Evolutionary conservation across 1,140 invertebrate species (phyloP), one percentile per base, ranked within the genome.

Genomic region (Drosophila lowei): DNA sequence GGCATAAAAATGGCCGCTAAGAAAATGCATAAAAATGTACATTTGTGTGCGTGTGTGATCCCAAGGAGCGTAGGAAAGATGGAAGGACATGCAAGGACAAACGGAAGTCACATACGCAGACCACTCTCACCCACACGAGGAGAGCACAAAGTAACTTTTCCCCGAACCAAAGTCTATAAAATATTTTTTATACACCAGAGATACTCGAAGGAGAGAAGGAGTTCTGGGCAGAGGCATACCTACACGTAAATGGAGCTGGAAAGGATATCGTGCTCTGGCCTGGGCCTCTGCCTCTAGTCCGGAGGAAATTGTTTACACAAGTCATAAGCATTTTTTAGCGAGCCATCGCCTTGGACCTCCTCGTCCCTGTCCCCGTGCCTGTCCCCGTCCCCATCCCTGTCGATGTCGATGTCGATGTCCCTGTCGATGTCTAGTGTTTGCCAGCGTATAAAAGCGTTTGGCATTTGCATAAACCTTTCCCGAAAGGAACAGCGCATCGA

Each of bases 1-100:
- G 70, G 89, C 84, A 90, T 90, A 90, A 90, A 90, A 90, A 89
- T 90, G 80, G 75, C 72, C 89, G 89, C 89, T 90, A 90, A 90
- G 89, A 90, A 90, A 90, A 90, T 86, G 83, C 83, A 86, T 86
- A 86, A 88, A 86, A 86, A 88, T 78, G 66, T 88, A 73, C 46
- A 65, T 42, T 38, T 34, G 55, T 23, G 43, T 42, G 52, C 15
- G 13, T 30, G 44, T 67, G 68, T 54, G 62, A 25, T 25, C 23
- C 23, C 11, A 13, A 23, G 18, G 18, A 18, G 18, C 18, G 18
- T 18, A 2, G 18, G 18, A 18, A 18, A 8, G 6, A 7, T 47
- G 25, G 53, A 77, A 85, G 80, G 80, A 85, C 80, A 85, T 77
- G 80, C 81, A 86, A 85, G 80, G 80, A 86, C 77, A 88, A 85